Conservation (phyloP, 2,888 invertebrate genomes). For the Auanema freiburgensis region DNA sequence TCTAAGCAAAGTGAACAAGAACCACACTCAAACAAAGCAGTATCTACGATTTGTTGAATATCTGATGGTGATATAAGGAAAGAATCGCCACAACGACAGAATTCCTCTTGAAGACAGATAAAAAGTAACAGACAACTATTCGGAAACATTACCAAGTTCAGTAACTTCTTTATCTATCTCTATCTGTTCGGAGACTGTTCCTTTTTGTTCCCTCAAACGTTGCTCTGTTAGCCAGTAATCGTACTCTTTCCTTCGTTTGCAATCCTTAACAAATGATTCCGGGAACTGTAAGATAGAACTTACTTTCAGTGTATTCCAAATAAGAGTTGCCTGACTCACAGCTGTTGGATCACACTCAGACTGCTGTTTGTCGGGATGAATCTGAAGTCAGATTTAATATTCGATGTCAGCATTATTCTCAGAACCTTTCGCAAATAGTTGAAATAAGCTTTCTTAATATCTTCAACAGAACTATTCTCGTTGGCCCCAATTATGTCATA, state of each 20-base stretch:
- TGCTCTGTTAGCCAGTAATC: conserved; percentile 59
- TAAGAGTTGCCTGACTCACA: conserved; percentile 13
- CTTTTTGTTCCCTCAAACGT: conserved; percentile 45
- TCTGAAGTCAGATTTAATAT: conserved; percentile 20
- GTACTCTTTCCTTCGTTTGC: conserved; percentile 24
- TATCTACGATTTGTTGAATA: conserved; percentile 49
- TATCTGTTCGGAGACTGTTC: conserved; percentile 46
- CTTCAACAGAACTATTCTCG: conserved; percentile 29
- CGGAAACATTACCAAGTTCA: background rate
- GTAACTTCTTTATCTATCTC: conserved; percentile 26
- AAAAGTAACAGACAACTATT: background rate
- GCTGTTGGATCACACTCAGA: conserved; percentile 13
- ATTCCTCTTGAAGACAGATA: conserved; percentile 30
- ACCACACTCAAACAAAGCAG: conserved; percentile 56
- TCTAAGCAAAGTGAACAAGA: conserved; percentile 56
- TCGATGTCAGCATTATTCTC: too few relatives aligned
- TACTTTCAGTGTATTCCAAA: conserved; percentile 29
- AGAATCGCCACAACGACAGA: conserved; percentile 44
- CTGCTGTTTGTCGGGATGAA: conserved; percentile 55
- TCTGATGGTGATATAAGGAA: conserved; percentile 34
- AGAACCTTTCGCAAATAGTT: conserved; percentile 36
- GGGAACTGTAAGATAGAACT: background rate
- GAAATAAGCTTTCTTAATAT: conserved; percentile 56
- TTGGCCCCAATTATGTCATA: conserved; percentile 50
- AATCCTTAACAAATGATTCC: conserved; percentile 3